Percentiles rank a stretch among this genome's conserved stretches.
phyloP scores from a whole-genome alignment of 2,888 invertebrate species.

The Acleris cristana region DNA sequence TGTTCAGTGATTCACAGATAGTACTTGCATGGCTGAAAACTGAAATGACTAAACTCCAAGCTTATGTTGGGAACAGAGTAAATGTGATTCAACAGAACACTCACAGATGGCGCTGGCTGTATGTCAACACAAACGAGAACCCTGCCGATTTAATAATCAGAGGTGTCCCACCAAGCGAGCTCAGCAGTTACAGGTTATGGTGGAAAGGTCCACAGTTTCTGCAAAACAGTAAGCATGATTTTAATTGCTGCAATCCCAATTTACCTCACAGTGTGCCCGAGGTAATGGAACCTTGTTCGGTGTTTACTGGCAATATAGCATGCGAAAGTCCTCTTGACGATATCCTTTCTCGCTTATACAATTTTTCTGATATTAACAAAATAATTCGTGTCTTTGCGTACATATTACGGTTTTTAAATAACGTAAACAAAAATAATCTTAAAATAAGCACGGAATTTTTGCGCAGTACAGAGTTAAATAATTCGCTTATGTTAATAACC shows the following conservation, averaged over 20 bases:
- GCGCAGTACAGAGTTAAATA: too few species aligned
- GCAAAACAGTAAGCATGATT: constrained; percentile 1
- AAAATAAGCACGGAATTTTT: too few species aligned
- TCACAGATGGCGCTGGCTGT: constrained; percentile 32
- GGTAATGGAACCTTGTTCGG: too few species aligned
- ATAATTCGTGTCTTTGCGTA: constrained; percentile 38
- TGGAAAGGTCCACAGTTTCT: constrained; percentile 19
- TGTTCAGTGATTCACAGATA: too few species aligned
- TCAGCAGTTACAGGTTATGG: constrained; percentile 19
- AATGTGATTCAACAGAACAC: constrained; percentile 27
- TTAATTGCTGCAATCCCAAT: too few species aligned
- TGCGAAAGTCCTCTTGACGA: too few species aligned
- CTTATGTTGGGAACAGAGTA: constrained; percentile 21
- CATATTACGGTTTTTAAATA: constrained; percentile 33
- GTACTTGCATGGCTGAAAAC: too few species aligned
- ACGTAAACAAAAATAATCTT: constrained; percentile 1
- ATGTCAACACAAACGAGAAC: constrained; percentile 32
- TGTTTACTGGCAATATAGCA: too few species aligned
- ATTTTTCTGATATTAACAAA: constrained; percentile 40
- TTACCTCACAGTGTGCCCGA: too few species aligned
- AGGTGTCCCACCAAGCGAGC: constrained; percentile 30
- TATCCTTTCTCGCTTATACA: neutral
- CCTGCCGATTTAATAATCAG: constrained; percentile 37
- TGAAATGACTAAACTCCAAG: too few species aligned
- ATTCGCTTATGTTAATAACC: too few species aligned